Conservation (phyloP, 1,140 invertebrate species). For the Drosophila rufa region DNA sequence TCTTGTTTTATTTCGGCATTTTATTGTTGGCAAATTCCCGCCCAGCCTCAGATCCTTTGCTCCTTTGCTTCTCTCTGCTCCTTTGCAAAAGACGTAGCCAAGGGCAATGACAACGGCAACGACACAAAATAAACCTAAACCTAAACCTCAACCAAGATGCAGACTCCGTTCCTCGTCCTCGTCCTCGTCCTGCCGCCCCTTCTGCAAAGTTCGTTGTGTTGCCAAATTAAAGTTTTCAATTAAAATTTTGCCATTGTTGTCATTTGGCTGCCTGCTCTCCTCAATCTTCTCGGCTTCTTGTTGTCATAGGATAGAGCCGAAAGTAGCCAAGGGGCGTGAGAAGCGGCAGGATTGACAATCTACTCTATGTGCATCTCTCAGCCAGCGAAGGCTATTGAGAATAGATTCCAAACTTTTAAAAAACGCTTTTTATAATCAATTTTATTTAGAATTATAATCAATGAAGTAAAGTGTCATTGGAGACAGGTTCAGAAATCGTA, state of each 20-base stretch:
- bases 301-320: constrained; percentile 46
- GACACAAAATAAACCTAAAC: constrained; percentile 50
- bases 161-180: constrained; percentile 27
- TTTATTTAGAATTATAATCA: neutral
- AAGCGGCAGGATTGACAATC: constrained; percentile 10
- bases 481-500: neutral
- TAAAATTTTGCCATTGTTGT: constrained; percentile 76
- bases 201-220: constrained; percentile 55
- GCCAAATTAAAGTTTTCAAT: constrained; percentile 83
- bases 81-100: constrained; percentile 71
- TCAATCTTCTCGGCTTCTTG: constrained; percentile 34
- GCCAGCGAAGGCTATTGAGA: constrained; percentile 11
- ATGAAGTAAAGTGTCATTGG: neutral
- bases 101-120: constrained; percentile 75
- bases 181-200: constrained; percentile 3
- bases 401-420: constrained; percentile 14
- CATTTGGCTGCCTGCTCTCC: constrained; percentile 51
- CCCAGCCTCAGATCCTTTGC: constrained; percentile 52
- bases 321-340: constrained; percentile 38
- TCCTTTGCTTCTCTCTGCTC: constrained; percentile 35
- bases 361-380: neutral
- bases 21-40: constrained; percentile 66
- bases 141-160: constrained; percentile 63
- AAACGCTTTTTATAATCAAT: neutral
- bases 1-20: constrained; percentile 80